Evolutionary conservation across 2,113 vertebrate genomes (phyloP).

Genomic region (Natator depressus): DNA sequence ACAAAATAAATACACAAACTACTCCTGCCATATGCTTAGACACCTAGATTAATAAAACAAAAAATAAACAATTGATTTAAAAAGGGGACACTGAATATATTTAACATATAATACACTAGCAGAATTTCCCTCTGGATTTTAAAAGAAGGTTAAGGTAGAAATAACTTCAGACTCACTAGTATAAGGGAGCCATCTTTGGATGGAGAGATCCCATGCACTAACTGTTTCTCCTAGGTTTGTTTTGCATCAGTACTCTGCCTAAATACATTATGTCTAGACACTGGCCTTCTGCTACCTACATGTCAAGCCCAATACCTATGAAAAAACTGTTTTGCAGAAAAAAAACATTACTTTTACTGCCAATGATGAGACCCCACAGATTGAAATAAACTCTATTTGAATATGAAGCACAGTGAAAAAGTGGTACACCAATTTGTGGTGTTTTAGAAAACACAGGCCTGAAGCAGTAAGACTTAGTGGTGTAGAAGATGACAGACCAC

Average conservation of each 20-base stretch:
- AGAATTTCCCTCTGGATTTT: neutral
- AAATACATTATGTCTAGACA: neutral
- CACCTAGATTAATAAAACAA: neutral
- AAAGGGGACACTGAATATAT: neutral
- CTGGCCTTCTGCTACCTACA: neutral
- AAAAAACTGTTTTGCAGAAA: neutral
- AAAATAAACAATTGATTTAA: neutral
- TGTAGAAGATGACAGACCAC: neutral
- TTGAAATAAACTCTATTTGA: neutral
- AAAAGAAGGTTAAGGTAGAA: neutral
- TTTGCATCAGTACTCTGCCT: neutral
- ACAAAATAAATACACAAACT: neutral
- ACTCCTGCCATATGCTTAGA: neutral
- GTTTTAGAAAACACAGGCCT: neutral
- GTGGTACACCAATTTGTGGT: neutral
- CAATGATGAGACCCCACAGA: neutral
- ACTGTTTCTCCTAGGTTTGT: accelerated
- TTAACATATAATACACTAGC: neutral
- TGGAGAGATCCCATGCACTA: neutral
- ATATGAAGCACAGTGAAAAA: neutral
- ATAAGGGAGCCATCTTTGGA: neutral
- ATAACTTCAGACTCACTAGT: neutral
- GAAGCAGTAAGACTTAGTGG: accelerated
- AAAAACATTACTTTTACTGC: neutral
- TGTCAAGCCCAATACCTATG: neutral